Evolutionary conservation across 2,113 vertebrate genomes (phyloP).

Genomic region (Phalacrocorax carbo): DNA sequence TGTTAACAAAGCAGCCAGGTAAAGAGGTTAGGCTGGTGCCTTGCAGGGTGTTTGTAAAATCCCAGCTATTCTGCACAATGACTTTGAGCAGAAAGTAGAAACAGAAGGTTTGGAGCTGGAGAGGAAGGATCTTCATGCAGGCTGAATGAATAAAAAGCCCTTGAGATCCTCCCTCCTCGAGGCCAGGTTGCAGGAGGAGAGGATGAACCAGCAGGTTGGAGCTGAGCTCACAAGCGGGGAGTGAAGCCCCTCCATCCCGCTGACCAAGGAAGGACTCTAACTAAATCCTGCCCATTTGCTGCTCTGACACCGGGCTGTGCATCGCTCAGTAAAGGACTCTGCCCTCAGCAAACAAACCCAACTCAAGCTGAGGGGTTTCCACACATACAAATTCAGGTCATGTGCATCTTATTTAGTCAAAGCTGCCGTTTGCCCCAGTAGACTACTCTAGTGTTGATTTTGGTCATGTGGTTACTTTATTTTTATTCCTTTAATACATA

Average conservation of each 20-base stretch:
- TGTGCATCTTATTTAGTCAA: rapidly evolving
- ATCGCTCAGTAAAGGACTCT: not conserved
- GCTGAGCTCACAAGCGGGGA: not conserved
- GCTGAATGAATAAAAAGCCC: not conserved
- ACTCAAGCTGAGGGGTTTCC: not conserved
- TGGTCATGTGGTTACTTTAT: not conserved
- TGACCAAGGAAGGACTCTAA: not conserved
- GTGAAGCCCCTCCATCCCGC: not conserved
- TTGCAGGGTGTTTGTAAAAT: not conserved
- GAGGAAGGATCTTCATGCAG: not conserved
- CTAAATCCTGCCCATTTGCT: not conserved
- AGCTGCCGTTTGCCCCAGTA: not conserved
- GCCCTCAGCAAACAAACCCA: not conserved
- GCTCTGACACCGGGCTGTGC: rapidly evolving
- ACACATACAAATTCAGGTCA: not conserved
- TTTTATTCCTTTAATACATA: not conserved
- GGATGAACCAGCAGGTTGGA: rapidly evolving
- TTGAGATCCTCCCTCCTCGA: not conserved
- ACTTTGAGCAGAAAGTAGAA: not conserved
- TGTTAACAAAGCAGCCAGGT: not conserved
- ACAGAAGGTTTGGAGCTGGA: not conserved
- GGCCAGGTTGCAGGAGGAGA: not conserved
- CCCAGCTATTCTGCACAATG: not conserved
- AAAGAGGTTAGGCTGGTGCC: not conserved
- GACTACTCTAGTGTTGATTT: not conserved